Evolutionary conservation across 2,797 vertebrate species (phyloP).

Genomic region (Sarcoramphus papa): DNA sequence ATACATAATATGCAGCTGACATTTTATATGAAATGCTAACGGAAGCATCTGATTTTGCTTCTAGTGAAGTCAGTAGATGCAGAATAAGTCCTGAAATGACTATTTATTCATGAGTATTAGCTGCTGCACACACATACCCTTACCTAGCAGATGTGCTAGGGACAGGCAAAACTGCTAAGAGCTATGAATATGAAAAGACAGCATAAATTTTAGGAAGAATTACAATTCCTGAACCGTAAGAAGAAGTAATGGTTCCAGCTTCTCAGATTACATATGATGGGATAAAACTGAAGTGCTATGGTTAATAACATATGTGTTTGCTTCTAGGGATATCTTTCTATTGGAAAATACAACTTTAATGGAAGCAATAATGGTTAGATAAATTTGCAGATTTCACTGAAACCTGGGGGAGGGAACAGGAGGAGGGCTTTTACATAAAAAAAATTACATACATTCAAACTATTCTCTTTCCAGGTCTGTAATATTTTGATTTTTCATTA

Average conservation of each 20-base stretch:
- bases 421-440: background rate
- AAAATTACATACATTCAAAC: background rate
- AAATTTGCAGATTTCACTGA: background rate
- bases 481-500: background rate
- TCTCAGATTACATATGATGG: background rate
- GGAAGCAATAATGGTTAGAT: background rate
- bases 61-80: background rate
- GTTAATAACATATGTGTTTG: background rate
- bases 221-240: background rate
- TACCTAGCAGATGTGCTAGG: background rate
- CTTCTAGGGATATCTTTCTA: background rate
- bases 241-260: background rate
- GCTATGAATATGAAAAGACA: background rate
- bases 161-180: background rate
- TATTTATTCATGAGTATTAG: background rate
- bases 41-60: background rate
- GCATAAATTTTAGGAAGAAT: background rate
- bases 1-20: background rate
- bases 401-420: background rate
- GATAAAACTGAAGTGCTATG: background rate
- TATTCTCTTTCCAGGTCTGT: background rate
- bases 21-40: background rate
- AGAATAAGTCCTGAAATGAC: background rate
- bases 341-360: background rate
- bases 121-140: background rate